Base-by-base conservation (phyloP, 2,797 vertebrate species). In the Agapornis canus region DNA sequence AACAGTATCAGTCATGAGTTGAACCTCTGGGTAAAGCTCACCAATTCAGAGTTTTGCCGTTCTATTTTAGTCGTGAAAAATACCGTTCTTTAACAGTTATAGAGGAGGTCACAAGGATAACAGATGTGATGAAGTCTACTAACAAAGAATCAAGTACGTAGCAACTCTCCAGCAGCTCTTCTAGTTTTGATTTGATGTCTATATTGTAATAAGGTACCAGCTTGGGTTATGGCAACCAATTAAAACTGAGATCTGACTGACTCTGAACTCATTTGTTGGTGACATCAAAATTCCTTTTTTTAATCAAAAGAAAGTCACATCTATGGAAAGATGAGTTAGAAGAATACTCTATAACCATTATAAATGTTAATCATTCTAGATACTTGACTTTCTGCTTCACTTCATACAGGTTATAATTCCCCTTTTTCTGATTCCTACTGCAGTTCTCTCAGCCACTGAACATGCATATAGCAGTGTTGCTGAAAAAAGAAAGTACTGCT, bases 211-310 rank as follows among this genome's bases (percentile, higher is more conserved):
- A 60, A 90, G 66, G 49, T 42, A 82, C 69, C 70, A 61, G 13
- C 35, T 76, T 92, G 75, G 85, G 92, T 95, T 75, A 94, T 86
- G 79, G 92, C 73, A 95, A 72, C 61, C 85, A 91, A 63, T 95
- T 95, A 94, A 87, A 91, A 79, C 68, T 3, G 5, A 82, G 49
- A 63, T 76, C 45, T 80, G 79, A 76, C 37, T 0, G 6, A 60
- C 49, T 64, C 76, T 79, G 64, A 93, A 66, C 39, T 43, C 61
- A 78, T 97, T 96, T 96, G 37, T 92, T 84, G 94, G 19, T 6
- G 43, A 52, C 77, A 94, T 69, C 75, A 91, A 90, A 94, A 60
- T 63, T 73, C 2, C 61, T 65, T 85, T 27, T 64, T 52, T 73
- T 83, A 80, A 90, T 92, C 35, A 87, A 78, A 82, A 90, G 61